Evolutionary conservation across 1,140 invertebrate species (phyloP).

Genomic region (Lerema accius): DNA sequence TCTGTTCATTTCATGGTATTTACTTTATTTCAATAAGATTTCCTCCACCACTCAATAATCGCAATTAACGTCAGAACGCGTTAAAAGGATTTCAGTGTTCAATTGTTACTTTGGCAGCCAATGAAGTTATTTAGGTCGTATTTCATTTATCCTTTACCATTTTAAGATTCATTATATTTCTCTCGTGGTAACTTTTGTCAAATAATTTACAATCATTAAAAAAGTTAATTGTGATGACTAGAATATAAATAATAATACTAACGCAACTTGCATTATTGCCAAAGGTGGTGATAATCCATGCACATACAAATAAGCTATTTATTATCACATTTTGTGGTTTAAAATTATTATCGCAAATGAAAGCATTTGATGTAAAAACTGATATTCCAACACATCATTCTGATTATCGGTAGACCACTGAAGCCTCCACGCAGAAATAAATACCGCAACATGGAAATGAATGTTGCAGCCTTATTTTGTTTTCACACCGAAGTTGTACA

Average conservation of each 20-base stretch:
- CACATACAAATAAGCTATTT: too few species aligned
- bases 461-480: neutral
- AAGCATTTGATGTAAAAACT: neutral
- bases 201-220: too few species aligned
- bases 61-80: constrained; percentile 6
- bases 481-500: too few species aligned
- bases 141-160: neutral
- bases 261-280: too few species aligned
- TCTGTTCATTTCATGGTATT: too few species aligned
- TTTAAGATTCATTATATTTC: neutral
- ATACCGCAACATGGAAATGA: neutral
- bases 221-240: too few species aligned
- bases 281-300: too few species aligned
- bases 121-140: neutral
- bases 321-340: too few species aligned
- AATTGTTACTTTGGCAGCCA: constrained; percentile 5
- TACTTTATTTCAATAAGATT: too few species aligned
- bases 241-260: too few species aligned
- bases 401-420: neutral
- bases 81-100: constrained; percentile 14
- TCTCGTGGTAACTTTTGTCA: neutral
- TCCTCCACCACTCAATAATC: too few species aligned
- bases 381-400: neutral
- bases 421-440: neutral
- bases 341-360: too few species aligned